Evolutionary conservation across 2,888 invertebrate species (phyloP).

Genomic region (Macaria liturata): DNA sequence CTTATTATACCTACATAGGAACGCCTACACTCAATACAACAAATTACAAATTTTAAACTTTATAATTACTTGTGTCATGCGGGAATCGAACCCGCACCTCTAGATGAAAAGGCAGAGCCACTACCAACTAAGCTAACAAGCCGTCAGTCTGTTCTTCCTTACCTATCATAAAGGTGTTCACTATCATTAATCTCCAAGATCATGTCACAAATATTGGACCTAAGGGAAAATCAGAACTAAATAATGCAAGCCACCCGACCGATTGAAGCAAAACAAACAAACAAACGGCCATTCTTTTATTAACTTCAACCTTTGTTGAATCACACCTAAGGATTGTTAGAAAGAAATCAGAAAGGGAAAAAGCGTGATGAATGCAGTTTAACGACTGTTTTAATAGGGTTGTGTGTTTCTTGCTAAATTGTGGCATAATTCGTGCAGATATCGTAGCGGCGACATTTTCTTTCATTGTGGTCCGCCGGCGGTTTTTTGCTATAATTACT

Average conservation of each 20-base stretch:
- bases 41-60: too few relatives aligned
- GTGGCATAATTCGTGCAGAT: constrained; percentile 48
- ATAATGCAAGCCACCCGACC: constrained; percentile 6
- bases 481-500: constrained; percentile 44
- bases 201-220: too few relatives aligned
- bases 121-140: too few relatives aligned
- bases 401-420: constrained; percentile 62
- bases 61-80: too few relatives aligned
- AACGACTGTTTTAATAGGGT: constrained; percentile 58
- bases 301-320: constrained; percentile 42
- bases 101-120: too few relatives aligned
- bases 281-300: constrained; percentile 31
- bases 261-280: constrained; percentile 25
- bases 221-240: not conserved
- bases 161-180: too few relatives aligned
- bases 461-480: constrained; percentile 44
- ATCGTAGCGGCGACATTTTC: constrained; percentile 44
- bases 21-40: too few relatives aligned
- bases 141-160: too few relatives aligned
- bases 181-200: too few relatives aligned
- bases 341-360: constrained; percentile 46
- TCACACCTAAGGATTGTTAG: constrained; percentile 41
- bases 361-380: constrained; percentile 59
- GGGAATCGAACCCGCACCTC: too few relatives aligned
- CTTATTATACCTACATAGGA: too few relatives aligned